Evolutionary conservation across 2,113 vertebrate species (phyloP), one percentile per base, ranked within the genome.

Genomic region (Aldabrachelys gigantea): DNA sequence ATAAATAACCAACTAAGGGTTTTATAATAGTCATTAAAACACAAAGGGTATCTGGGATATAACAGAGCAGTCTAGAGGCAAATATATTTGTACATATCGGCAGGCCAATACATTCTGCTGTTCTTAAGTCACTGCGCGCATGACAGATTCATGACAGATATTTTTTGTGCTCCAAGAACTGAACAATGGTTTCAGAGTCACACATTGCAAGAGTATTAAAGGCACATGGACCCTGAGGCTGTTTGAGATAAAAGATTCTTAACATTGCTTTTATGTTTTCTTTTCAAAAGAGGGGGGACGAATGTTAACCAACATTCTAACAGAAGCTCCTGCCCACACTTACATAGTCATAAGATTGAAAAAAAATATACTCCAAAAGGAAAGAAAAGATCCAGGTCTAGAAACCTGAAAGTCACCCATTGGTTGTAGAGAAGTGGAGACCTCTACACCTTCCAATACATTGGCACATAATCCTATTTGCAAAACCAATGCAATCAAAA

Each of bases 381-480:
- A 83, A 35, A 10, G 3, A 38, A 8, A 29, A 81, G 59, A 94
- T 76, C 19, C 13, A 0, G 6, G 22, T 81, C 89, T 82, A 80
- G 31, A 78, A 79, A 44, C 50, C 8, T 56, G 80, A 83, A 80
- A 85, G 78, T 52, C n/a, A 35, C 85, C 80, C 80, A 2, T 17
- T 0, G 4, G 22, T 80, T 81, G 25, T 35, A 90, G 50, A 85
- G 59, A 21, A 90, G 31, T 1, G 47, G 91, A n/a, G 44, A 82
- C 5, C 44, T 62, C 0, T 0, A 6, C 10, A 22, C 2, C 0
- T 3, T 53, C 1, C 1, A 35, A 79, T 31, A 85, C 31, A 87
- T 62, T 59, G 83, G 35, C 14, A 38, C 53, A 25, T 4, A 49
- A 89, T 85, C 89, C 84, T 31, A 44, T 79, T 65, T 50, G 57